Percentiles rank a stretch among this genome's conserved stretches.
Evolutionary conservation across 2,113 vertebrate genomes (phyloP).

Genomic region (Sigmodon hispidus): DNA sequence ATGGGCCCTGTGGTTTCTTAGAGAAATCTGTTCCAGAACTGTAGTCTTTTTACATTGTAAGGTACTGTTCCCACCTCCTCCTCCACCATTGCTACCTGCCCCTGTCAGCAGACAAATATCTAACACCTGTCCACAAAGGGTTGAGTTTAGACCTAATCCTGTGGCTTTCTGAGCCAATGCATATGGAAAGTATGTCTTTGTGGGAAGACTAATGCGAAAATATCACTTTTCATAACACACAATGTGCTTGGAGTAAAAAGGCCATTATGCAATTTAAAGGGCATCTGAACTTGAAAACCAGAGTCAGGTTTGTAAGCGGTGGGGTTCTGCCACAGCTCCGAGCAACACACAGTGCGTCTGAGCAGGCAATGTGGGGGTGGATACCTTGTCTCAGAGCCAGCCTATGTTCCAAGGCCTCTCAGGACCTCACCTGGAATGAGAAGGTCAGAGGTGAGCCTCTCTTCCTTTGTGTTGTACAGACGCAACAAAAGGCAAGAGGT

Average conservation of each 20-base stretch:
- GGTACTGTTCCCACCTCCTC: neutral
- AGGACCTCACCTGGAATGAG: neutral
- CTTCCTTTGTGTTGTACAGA: accelerated
- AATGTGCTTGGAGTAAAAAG: neutral
- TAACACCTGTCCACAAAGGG: accelerated
- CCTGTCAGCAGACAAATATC: neutral
- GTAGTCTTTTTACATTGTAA: neutral
- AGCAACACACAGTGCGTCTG: accelerated
- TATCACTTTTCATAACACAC: too few relatives aligned
- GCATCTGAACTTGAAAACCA: too few relatives aligned
- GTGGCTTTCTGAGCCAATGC: accelerated
- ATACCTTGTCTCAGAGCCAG: accelerated
- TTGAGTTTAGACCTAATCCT: too few relatives aligned
- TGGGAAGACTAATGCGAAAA: neutral
- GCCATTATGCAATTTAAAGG: accelerated
- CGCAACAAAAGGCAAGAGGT: too few relatives aligned
- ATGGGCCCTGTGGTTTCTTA: too few relatives aligned
- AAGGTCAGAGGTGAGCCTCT: neutral
- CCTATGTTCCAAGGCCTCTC: neutral
- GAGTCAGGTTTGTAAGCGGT: neutral
- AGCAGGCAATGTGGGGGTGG: neutral
- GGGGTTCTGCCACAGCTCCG: accelerated
- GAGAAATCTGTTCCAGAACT: neutral
- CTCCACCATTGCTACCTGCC: neutral
- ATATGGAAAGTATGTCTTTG: accelerated